Evolutionary conservation across 2,797 vertebrate genomes (phyloP), one percentile per base, ranked within the genome.

Genomic region (Peromyscus attwateri): DNA sequence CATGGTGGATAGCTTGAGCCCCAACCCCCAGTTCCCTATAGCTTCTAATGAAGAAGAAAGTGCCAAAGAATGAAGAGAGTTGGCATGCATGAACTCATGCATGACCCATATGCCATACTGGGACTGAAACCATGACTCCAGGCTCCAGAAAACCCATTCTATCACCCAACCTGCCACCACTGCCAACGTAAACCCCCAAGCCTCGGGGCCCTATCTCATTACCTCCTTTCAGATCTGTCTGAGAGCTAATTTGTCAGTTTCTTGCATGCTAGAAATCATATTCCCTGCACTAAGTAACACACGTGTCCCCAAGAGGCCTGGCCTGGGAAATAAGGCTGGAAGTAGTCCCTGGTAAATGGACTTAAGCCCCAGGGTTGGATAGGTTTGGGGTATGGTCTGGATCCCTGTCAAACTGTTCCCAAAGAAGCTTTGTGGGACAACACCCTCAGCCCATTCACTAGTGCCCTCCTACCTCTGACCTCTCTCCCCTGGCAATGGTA

Each of bases 401-500:
- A 95, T 84, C 95, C 97, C 97, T 75, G 70, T 80, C 93, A 97
- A 98, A 79, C 94, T 98, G 94, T 94, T 96, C 89, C 97, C 97
- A 96, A 89, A 97, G 89, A 81, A 92, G 96, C 87, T 97, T 97
- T 91, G 83, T 92, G 87, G 98, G 97, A 94, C 90, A 97, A 96
- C 57, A 31, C 90, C 89, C 85, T 94, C 16, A 2, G 83, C 55
- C 87, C 27, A 97, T 96, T 89, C 96, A 96, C 97, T 94, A 96
- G 66, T 11, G 96, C 94, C 96, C 92, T 97, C 97, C 96, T 96
- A 87, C 71, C 76, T 88, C 79, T 95, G 91, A 91, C 97, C 87
- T 85, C 97, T 97, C 97, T 97, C 97, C 97, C 96, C 71, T 98
- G 98, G 97, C 98, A 98, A 98, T 96, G 95, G 96, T 40, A 95